Conservation (phyloP, 2,113 vertebrate species). For the Pseudopipra pipra region DNA sequence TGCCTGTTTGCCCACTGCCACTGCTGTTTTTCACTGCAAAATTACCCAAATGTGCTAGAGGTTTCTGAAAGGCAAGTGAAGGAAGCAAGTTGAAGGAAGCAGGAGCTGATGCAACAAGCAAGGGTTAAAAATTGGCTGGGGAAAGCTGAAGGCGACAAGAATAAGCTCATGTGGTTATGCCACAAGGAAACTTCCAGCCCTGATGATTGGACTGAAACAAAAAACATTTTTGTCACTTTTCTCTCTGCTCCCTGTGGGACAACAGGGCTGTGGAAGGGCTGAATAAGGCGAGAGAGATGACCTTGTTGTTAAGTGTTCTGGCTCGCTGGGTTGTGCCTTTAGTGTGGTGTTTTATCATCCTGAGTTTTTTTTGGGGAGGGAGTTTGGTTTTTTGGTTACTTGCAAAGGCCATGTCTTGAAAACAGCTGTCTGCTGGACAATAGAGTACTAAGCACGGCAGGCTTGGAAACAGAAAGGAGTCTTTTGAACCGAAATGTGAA, state of each 20-base stretch:
- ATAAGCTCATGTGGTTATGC: background rate
- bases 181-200: background rate
- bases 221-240: background rate
- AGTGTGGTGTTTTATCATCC: background rate
- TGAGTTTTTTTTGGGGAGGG: background rate
- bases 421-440: slow-evolving; percentile 28
- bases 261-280: background rate
- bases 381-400: background rate
- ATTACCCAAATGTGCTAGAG: background rate
- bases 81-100: background rate
- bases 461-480: slow-evolving; percentile 3
- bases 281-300: background rate
- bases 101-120: background rate
- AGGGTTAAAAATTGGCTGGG: background rate
- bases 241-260: background rate
- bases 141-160: background rate
- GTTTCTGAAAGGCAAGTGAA: background rate
- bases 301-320: background rate
- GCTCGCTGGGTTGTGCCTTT: background rate
- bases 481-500: slow-evolving; percentile 19
- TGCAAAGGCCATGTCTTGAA: background rate
- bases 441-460: background rate
- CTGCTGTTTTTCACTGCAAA: background rate
- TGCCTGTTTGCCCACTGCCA: background rate
- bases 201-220: background rate